Evolutionary conservation across 2,797 vertebrate species (phyloP).

Genomic region (Melanotaenia nigrans): DNA sequence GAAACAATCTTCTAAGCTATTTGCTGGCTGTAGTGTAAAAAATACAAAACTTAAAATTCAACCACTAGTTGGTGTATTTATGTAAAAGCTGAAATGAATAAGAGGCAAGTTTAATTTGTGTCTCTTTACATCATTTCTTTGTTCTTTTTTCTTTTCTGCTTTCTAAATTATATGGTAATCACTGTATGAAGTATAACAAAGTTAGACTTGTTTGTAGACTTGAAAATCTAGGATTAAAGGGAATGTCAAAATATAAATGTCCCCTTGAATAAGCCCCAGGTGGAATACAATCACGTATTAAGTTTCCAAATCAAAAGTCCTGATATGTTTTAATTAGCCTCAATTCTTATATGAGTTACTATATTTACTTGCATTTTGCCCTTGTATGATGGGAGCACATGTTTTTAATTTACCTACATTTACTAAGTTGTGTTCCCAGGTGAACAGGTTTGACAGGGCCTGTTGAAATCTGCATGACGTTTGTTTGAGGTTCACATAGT

Average conservation of each 20-base stretch:
- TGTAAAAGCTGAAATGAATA: too few relatives aligned
- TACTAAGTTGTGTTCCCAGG: slow-evolving; percentile 27
- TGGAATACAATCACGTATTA: slow-evolving; percentile 40
- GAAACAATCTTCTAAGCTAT: too few relatives aligned
- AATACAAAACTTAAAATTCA: too few relatives aligned
- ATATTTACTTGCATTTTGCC: slow-evolving; percentile 57
- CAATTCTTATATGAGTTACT: slow-evolving; percentile 54
- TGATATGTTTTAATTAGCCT: slow-evolving; percentile 63
- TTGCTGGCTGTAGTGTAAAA: too few relatives aligned
- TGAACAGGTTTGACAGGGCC: slow-evolving; percentile 3
- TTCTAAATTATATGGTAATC: background rate
- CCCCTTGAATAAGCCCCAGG: slow-evolving; percentile 44
- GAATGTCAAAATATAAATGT: slow-evolving; percentile 27
- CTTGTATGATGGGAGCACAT: slow-evolving; percentile 25
- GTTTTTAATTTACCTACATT: slow-evolving; percentile 65
- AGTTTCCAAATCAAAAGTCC: slow-evolving; percentile 50
- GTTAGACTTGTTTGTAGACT: too few relatives aligned
- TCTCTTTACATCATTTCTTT: background rate
- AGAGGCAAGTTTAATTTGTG: slow-evolving; percentile 26
- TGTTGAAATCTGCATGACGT: background rate
- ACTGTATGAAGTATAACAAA: slow-evolving; percentile 1
- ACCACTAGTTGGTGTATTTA: too few relatives aligned
- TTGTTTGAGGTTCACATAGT: background rate
- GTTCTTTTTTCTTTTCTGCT: background rate
- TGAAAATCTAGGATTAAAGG: slow-evolving; percentile 11